phyloP scores from a whole-genome alignment of 2,797 vertebrate species.

The Lepus oiostolus region DNA sequence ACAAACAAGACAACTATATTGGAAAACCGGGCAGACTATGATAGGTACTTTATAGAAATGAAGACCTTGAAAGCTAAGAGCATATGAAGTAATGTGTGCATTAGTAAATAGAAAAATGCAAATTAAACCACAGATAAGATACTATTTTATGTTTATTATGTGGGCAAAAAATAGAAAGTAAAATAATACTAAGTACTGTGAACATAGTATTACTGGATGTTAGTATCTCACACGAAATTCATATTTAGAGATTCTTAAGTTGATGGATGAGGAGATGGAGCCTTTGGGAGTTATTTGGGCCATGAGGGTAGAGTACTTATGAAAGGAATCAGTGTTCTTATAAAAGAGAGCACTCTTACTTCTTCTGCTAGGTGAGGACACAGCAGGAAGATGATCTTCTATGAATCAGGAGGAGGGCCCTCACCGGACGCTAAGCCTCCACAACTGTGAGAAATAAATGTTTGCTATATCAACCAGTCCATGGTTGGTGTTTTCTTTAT shows the following conservation, averaged over 20 bases:
- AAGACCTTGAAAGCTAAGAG: neutral
- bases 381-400: neutral
- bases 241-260: neutral
- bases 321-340: neutral
- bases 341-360: neutral
- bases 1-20: neutral
- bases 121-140: constrained; percentile 11
- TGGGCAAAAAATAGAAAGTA: constrained; percentile 30
- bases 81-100: neutral
- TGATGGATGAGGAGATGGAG: no score
- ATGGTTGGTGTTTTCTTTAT: neutral
- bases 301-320: neutral
- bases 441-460: neutral
- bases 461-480: neutral
- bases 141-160: neutral
- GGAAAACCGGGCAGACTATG: neutral
- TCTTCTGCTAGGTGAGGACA: neutral
- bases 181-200: neutral
- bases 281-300: neutral
- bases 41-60: neutral
- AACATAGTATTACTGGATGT: neutral
- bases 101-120: constrained; percentile 40
- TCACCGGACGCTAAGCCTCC: neutral
- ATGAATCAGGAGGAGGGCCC: neutral
- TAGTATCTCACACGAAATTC: neutral